phyloP scores from a whole-genome alignment of 1,140 invertebrate genomes.

The Trichoplusia ni region DNA sequence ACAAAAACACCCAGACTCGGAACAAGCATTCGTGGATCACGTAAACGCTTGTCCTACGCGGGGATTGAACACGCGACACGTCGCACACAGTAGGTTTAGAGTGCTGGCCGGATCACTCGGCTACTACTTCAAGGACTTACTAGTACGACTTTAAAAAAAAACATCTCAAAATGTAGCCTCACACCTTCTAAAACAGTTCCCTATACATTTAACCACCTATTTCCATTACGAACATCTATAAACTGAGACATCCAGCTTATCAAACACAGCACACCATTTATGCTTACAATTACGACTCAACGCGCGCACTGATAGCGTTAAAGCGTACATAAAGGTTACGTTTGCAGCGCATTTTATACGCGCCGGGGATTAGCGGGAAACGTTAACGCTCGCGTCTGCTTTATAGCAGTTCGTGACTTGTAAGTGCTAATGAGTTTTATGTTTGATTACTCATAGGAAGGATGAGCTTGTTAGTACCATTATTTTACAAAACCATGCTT shows the following conservation, averaged over 20 bases:
- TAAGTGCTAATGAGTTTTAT: slow-evolving; percentile 49
- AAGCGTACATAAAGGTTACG: slow-evolving; percentile 23
- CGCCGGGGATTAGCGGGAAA: slow-evolving; percentile 34
- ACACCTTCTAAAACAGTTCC: no score
- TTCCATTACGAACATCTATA: neutral
- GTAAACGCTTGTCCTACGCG: no score
- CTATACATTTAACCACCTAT: neutral
- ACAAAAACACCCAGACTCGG: no score
- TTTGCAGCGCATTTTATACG: slow-evolving; percentile 31
- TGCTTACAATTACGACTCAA: slow-evolving; percentile 2
- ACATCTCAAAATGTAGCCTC: no score
- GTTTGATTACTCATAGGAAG: slow-evolving; percentile 33
- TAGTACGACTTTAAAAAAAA: no score
- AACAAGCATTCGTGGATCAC: no score
- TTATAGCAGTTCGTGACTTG: slow-evolving; percentile 31
- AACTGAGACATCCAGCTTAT: slow-evolving; percentile 5
- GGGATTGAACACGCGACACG: no score
- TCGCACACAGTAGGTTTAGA: no score
- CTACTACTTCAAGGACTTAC: no score
- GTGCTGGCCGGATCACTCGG: no score
- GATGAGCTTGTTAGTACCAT: no score
- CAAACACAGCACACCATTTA: slow-evolving; percentile 16
- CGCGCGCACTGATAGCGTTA: slow-evolving; percentile 29
- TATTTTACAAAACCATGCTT: no score
- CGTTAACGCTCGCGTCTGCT: slow-evolving; percentile 40